phyloP scores from a whole-genome alignment of 2,113 vertebrate species.

The Galemys pyrenaicus region DNA sequence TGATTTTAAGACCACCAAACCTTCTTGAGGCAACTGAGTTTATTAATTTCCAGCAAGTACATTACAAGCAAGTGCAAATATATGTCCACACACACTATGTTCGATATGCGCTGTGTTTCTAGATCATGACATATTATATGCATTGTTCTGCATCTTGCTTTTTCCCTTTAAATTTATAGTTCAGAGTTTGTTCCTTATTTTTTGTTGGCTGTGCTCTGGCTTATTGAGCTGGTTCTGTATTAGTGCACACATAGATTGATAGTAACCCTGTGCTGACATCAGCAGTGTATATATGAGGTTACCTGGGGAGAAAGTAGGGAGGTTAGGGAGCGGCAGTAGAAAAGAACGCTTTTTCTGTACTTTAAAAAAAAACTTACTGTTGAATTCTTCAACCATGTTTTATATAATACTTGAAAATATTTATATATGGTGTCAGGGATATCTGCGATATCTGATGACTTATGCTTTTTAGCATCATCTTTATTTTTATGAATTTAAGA shows the following conservation, averaged over 20 bases:
- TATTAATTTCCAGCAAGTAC: neutral
- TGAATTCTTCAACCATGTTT: neutral
- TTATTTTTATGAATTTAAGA: slow-evolving; percentile 13
- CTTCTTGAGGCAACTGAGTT: neutral
- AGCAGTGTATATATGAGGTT: neutral
- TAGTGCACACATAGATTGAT: neutral
- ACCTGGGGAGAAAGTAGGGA: neutral
- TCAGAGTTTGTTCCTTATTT: neutral
- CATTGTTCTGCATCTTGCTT: neutral
- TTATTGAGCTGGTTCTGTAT: neutral
- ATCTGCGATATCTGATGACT: neutral
- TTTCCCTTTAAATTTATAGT: neutral
- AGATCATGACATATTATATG: neutral
- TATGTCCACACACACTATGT: neutral
- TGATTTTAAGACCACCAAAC: neutral
- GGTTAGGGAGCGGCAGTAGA: neutral
- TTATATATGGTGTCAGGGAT: neutral
- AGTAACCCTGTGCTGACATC: neutral
- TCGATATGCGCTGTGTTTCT: neutral
- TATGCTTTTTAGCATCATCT: neutral
- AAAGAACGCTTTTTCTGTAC: neutral
- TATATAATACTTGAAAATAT: neutral
- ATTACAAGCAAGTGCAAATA: neutral
- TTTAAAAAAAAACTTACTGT: neutral
- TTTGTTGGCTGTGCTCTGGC: neutral